Conservation (phyloP, 2,113 vertebrate genomes). For the Sardina pilchardus region DNA sequence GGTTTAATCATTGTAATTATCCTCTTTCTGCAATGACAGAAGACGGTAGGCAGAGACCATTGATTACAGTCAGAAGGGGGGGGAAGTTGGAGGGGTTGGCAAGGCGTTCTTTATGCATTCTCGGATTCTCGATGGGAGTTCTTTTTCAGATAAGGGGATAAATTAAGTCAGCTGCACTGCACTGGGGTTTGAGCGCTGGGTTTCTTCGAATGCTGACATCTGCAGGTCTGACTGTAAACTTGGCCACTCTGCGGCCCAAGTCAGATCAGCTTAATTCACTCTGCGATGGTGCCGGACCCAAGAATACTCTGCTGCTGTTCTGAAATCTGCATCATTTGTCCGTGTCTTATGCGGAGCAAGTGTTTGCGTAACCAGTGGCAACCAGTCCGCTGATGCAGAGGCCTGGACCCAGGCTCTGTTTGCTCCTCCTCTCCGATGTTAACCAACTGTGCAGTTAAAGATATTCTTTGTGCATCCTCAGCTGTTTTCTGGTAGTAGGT, state of each 20-base stretch:
- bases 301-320: not conserved
- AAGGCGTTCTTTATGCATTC: not conserved
- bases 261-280: not conserved
- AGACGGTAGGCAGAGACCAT: not conserved
- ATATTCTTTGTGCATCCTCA: no score
- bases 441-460: no score
- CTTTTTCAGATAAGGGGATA: not conserved
- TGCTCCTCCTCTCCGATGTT: no score
- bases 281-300: not conserved
- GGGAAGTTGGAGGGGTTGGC: not conserved
- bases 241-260: not conserved
- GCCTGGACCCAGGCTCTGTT: no score
- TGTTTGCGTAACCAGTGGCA: no score
- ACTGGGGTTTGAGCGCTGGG: not conserved
- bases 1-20: slow-evolving; percentile 11
- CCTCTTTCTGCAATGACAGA: slow-evolving; percentile 2
- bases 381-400: no score
- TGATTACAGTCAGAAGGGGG: not conserved
- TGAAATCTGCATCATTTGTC: not conserved
- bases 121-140: not conserved
- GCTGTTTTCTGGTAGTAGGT: no score
- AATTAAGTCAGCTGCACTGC: not conserved
- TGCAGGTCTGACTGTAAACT: not conserved
- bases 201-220: not conserved
- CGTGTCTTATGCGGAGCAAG: not conserved